Evolutionary conservation across 2,113 vertebrate genomes (phyloP).

Genomic region (Anthoscopus minutus): DNA sequence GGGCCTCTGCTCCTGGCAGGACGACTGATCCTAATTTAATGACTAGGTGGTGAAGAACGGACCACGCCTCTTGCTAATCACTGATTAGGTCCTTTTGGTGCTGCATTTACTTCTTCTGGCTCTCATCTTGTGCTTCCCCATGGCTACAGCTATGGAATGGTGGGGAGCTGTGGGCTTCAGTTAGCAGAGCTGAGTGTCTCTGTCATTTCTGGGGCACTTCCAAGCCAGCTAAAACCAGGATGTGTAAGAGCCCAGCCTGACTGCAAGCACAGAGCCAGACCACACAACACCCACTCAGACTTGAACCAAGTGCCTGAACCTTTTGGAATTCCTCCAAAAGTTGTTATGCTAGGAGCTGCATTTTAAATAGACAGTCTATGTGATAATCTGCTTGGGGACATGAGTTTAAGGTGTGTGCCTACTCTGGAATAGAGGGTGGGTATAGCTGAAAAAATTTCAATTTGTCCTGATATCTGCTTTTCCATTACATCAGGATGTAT

Average conservation of each 20-base stretch:
- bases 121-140: background rate
- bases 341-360: background rate
- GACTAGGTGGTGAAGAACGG: background rate
- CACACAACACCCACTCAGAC: background rate
- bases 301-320: background rate
- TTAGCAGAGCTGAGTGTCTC: background rate
- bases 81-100: background rate
- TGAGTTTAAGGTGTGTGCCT: background rate
- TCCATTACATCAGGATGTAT: background rate
- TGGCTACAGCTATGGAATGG: background rate
- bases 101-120: background rate
- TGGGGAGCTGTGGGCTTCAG: background rate
- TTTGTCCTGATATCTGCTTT: background rate
- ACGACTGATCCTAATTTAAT: background rate
- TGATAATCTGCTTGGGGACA: background rate
- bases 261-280: background rate
- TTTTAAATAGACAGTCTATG: background rate
- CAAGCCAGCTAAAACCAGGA: background rate
- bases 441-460: background rate
- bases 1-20: background rate
- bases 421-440: background rate
- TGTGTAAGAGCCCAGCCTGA: background rate
- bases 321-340: background rate
- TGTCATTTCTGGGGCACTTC: slow-evolving; percentile 21
- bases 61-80: background rate